Evolutionary conservation across 2,797 vertebrate species (phyloP), one percentile per base, ranked within the genome.

Genomic region (Hypotaenidia philippensis): DNA sequence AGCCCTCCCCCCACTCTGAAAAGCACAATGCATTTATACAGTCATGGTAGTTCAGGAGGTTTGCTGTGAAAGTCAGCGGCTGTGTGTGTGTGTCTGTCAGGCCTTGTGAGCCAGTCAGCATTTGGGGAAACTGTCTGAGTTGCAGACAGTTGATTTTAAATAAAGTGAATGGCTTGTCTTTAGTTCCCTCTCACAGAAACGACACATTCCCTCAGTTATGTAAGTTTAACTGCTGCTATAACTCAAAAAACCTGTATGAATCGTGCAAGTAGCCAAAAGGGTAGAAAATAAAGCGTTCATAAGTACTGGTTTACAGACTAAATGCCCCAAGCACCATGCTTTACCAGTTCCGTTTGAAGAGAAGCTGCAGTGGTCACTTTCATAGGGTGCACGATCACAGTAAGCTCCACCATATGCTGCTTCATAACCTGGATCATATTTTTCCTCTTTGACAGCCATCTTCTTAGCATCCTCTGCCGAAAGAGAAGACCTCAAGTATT

Each of bases 361-460:
- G 93, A 99, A 98, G 61, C 96, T 94, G 87, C 99, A 98, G 77
- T 98, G 98, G 13, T 99, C 99, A 6, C 98, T 97, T 52, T 89
- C 97, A 31, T 97, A 98, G 0, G 85, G 55, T 1, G 95, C 97
- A 55, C 75, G 97, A 53, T 98, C 98, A 4, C 93, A 79, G 29
- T 99, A 99, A 7, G 97, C 98, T 47, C 99, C 99, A 5, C 99
- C 99, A 9, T 98, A 99, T 0, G 99, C 99, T 7, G 99, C 99
- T 93, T 99, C 99, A 9, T 99, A 99, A 52, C 99, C 99, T 1
- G 99, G 99, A 85, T 99, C 99, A 0, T 99, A 99, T 87, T 99
- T 98, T 95, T 99, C 99, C 97, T 99, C 99, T 97, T 99, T 99
- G 60, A 99, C 99, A 10, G 99, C 99, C 98, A 99, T 98, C 97